phyloP scores from a whole-genome alignment of 2,113 vertebrate species.

The Leucopternis melanops region DNA sequence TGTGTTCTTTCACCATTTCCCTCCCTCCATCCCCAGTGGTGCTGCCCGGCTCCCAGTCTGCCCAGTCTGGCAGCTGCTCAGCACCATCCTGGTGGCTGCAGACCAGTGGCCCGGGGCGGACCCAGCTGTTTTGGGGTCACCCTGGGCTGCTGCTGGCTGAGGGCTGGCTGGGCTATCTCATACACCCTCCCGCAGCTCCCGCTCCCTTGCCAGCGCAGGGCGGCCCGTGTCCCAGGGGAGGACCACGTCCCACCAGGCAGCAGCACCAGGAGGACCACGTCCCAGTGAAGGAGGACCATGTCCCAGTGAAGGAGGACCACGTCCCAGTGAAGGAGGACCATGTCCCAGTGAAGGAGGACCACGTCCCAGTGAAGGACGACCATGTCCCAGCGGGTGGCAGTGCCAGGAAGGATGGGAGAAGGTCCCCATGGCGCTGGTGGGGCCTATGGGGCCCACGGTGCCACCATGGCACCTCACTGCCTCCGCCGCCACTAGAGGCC shows the following conservation, averaged over 20 bases:
- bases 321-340: too few relatives aligned
- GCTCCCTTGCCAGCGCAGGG: not conserved
- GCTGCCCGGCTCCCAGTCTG: not conserved
- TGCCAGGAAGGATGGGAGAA: not conserved
- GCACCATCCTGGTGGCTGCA: not conserved
- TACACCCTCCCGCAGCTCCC: fast-evolving
- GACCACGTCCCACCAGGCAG: not conserved
- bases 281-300: not conserved
- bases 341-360: too few relatives aligned
- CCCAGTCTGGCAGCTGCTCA: not conserved
- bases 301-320: not conserved
- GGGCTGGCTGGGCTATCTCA: not conserved
- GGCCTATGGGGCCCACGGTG: not conserved
- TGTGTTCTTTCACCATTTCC: not conserved
- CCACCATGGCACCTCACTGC: not conserved
- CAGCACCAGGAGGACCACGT: not conserved
- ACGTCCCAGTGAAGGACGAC: too few relatives aligned
- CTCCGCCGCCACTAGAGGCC: constrained; percentile 18
- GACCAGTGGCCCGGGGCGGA: not conserved
- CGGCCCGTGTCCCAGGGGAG: not conserved
- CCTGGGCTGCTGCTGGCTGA: not conserved
- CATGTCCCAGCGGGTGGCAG: not conserved
- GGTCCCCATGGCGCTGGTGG: not conserved
- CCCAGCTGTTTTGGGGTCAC: not conserved
- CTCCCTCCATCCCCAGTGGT: not conserved